phyloP scores from a whole-genome alignment of 2,113 vertebrate species.

The Catharus fuscescens region DNA sequence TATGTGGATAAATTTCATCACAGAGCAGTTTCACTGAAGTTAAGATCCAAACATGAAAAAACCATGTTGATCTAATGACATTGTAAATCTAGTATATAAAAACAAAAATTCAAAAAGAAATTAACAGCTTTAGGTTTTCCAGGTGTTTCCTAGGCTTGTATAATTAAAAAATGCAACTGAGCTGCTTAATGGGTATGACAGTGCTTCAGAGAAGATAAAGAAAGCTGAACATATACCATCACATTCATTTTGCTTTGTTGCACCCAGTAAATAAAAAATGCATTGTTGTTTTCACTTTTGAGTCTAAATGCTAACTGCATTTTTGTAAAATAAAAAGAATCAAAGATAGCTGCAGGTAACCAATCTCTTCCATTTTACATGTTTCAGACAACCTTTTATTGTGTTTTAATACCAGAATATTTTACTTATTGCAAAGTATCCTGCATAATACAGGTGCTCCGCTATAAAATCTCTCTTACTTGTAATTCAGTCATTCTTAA shows the following conservation, averaged over 20 bases:
- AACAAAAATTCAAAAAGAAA: neutral
- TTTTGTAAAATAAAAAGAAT: slow-evolving; percentile 34
- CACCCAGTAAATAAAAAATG: neutral
- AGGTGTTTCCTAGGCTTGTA: neutral
- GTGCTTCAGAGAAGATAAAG: slow-evolving; percentile 6
- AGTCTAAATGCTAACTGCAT: slow-evolving; percentile 31
- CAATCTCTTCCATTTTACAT: slow-evolving; percentile 34
- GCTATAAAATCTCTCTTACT: slow-evolving; percentile 64
- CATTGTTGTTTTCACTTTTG: neutral
- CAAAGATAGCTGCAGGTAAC: slow-evolving; percentile 43
- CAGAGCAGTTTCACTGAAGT: neutral
- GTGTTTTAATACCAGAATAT: slow-evolving; percentile 62
- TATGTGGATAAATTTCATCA: neutral
- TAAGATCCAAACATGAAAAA: neutral
- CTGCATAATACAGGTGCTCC: slow-evolving; percentile 52
- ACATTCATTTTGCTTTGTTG: neutral
- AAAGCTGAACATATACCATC: neutral
- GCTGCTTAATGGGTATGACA: neutral
- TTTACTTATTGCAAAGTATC: slow-evolving; percentile 75
- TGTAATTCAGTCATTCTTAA: slow-evolving; percentile 52
- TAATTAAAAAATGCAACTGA: slow-evolving; percentile 7
- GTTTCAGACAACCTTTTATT: slow-evolving; percentile 43
- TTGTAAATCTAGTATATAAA: slow-evolving; percentile 17
- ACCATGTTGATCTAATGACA: neutral
- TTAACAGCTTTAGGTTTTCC: neutral